Evolutionary conservation across 2,113 vertebrate species (phyloP).

Genomic region (Festucalex cinctus): DNA sequence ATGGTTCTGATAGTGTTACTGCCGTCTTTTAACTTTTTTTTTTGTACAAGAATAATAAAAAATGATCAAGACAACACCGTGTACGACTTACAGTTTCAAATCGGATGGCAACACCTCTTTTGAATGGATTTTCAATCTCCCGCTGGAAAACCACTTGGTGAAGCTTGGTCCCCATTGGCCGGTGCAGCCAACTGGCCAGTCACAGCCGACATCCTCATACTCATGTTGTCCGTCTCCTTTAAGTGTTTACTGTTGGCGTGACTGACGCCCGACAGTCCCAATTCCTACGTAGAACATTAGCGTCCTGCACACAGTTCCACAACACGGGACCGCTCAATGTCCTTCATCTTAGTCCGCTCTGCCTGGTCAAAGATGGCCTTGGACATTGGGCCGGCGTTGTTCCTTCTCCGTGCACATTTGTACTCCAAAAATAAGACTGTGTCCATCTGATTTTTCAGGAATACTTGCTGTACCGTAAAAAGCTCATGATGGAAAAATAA

Average conservation of each 20-base stretch:
- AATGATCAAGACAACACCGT: conserved; percentile 74
- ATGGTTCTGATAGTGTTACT: conserved; percentile 72
- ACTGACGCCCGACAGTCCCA: conserved; percentile 12
- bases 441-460: conserved; percentile 62
- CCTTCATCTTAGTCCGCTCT: conserved; percentile 25
- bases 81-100: conserved; percentile 60
- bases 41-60: conserved; percentile 74
- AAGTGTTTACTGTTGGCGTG: conserved; percentile 10
- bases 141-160: conserved; percentile 50
- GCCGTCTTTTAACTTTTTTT: conserved; percentile 60
- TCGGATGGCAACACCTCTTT: conserved; percentile 68
- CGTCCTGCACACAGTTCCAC: conserved; percentile 24
- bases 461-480: conserved; percentile 73
- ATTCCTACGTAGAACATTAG: conserved; percentile 13
- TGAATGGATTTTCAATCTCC: conserved; percentile 60
- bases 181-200: conserved; percentile 13
- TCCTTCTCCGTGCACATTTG: conserved; percentile 49
- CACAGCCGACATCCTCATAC: conserved; percentile 26
- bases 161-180: conserved; percentile 25
- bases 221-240: conserved; percentile 1
- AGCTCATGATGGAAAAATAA: conserved; percentile 73
- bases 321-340: conserved; percentile 5
- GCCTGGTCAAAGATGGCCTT: conserved; percentile 34
- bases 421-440: conserved; percentile 68
- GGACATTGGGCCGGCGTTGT: conserved; percentile 44